Conservation (phyloP, 2,888 invertebrate species). For the Agonum fuliginosum region DNA sequence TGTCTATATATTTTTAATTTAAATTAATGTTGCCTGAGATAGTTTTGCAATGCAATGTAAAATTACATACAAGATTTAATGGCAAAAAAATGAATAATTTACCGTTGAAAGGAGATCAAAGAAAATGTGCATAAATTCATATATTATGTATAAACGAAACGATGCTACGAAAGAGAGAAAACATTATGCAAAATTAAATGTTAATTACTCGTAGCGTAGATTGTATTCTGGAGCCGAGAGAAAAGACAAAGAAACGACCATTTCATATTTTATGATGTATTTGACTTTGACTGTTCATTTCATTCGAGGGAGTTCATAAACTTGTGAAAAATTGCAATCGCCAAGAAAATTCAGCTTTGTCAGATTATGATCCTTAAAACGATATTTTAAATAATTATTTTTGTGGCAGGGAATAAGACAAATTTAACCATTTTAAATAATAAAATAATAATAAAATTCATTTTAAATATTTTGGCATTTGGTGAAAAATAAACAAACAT, state of each 20-base stretch:
- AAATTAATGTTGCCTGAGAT: neutral
- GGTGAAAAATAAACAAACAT: too few relatives aligned
- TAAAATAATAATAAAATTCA: too few relatives aligned
- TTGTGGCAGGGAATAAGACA: too few relatives aligned
- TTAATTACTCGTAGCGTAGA: conserved; percentile 24
- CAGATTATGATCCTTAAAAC: neutral
- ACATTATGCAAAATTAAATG: conserved; percentile 35
- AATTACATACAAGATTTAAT: conserved; percentile 17
- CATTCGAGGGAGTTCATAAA: neutral
- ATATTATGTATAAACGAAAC: conserved; percentile 40
- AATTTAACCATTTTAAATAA: too few relatives aligned
- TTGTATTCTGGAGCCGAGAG: conserved; percentile 16
- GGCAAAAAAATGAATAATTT: conserved; percentile 29
- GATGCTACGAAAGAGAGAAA: conserved; percentile 10
- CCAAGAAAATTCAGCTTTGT: neutral
- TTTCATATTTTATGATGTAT: conserved; percentile 31
- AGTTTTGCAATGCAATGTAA: conserved; percentile 19
- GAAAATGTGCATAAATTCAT: conserved; percentile 27
- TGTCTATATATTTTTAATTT: too few relatives aligned
- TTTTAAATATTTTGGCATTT: too few relatives aligned
- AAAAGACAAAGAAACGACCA: conserved; percentile 31
- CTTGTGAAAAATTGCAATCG: conserved; percentile 4
- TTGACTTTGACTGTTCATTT: conserved; percentile 31
- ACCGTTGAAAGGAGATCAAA: conserved; percentile 29
- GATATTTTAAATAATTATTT: neutral